These are phyloP conservation scores for Sebastes ruberrimus DNA, from an alignment of 2,797 vertebrate genomes.

Conservation along the genomic window DNA sequence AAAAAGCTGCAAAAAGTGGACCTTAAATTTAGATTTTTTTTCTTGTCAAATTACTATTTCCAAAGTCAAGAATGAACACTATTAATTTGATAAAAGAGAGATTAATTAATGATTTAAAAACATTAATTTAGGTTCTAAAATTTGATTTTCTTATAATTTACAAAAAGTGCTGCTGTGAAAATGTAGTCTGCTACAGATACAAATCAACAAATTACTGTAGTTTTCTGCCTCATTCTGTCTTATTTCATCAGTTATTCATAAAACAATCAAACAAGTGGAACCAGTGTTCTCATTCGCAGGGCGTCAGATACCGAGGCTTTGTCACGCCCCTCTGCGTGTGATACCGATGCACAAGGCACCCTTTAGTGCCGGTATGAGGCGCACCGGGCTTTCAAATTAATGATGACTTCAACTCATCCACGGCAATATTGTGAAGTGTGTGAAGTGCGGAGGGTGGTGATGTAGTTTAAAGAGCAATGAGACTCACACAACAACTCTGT, in stretches of 20 bases:
- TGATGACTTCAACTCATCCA: too few relatives aligned
- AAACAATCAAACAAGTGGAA: not conserved
- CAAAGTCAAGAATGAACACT: not conserved
- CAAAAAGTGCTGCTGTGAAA: not conserved
- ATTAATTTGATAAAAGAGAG: not conserved
- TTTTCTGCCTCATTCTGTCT: not conserved
- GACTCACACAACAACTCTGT: too few relatives aligned
- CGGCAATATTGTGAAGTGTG: too few relatives aligned
- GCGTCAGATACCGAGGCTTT: fast-evolving
- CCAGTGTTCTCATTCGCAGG: too few relatives aligned
- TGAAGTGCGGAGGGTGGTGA: too few relatives aligned
- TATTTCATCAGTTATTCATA: not conserved
- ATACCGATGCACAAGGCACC: too few relatives aligned
- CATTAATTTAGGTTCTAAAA: not conserved
- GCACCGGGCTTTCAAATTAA: too few relatives aligned
- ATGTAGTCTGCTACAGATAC: not conserved
- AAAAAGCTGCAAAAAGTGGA: not conserved
- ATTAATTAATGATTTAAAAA: not conserved
- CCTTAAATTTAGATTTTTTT: not conserved
- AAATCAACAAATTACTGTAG: fast-evolving
- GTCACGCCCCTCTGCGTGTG: too few relatives aligned
- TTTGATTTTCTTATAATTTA: not conserved
- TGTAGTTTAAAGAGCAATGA: too few relatives aligned
- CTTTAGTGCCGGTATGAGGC: too few relatives aligned
- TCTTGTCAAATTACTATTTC: not conserved